Evolutionary conservation across 1,140 invertebrate species (phyloP), one percentile per base, ranked within the genome.

Genomic region (Anadara kagoshimensis): DNA sequence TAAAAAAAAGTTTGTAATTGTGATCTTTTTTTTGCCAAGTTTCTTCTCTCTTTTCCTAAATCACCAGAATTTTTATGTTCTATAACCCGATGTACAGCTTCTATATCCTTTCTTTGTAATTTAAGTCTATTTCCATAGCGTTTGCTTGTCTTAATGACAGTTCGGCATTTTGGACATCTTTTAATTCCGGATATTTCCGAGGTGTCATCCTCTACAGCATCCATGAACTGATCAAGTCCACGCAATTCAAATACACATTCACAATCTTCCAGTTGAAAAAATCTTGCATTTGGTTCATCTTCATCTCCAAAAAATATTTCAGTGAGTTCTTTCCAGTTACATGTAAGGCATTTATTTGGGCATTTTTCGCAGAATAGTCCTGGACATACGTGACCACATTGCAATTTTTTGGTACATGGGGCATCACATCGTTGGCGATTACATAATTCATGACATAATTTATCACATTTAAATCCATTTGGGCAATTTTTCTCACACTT

Each of bases 291-390:
- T 49, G 66, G 62, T 56, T 88, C 87, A 64, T 90, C 87, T 78
- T 90, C 89, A n/a, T 64, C 72, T 14, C 89, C 89, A 75, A 90
- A 90, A 63, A 93, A 90, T 70, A 94, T 90, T 22, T 87, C 90
- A n/a, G 87, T 88, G 0, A 93, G 76, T 92, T 78, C 89, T 7
- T 91, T 89, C 22, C 64, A 54, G 29, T 77, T 8, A 64, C 80
- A 80, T 45, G 45, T 49, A 44, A 53, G 63, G 57, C 80, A 80
- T 14, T 75, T 24, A 0, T 16, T 56, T 79, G 87, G 91, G 87
- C 94, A 94, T 89, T 91, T 18, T 91, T 94, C 93, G 44, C 90
- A 88, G 85, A 93, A 94, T 24, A 89, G 29, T 8, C 75, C 90
- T 43, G 90, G 85, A 83, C 94, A 94, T 43, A 43, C 81, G 82